Percentiles rank a stretch among this genome's conserved stretches.
These are phyloP conservation scores for Dynastes hyllus DNA, from an alignment of 2,888 invertebrate species.

Conservation along the genomic window DNA sequence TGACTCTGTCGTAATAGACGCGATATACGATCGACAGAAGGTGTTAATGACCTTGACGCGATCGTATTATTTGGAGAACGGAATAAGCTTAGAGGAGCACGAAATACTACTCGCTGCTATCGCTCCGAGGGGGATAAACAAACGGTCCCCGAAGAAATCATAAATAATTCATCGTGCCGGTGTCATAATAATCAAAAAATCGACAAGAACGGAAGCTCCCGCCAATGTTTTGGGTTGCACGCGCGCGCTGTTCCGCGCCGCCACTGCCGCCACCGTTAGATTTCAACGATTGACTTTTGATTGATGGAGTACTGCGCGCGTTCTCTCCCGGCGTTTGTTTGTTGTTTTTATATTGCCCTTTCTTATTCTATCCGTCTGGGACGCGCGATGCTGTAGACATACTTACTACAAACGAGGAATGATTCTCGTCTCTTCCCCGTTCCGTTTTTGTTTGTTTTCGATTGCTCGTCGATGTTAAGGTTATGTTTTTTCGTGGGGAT, in stretches of 20 bases:
- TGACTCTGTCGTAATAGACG: slow-evolving; percentile 8
- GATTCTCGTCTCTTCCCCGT: not conserved
- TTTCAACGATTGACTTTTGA: slow-evolving; percentile 34
- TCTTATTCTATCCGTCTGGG: too few species aligned
- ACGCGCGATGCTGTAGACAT: not conserved
- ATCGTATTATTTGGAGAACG: slow-evolving; percentile 19
- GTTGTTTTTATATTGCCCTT: not conserved
- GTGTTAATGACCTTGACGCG: slow-evolving; percentile 34
- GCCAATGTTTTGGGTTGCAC: slow-evolving; percentile 12
- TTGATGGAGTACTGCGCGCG: slow-evolving; percentile 11
- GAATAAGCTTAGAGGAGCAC: not conserved
- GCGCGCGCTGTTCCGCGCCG: not conserved
- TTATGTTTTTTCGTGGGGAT: not conserved
- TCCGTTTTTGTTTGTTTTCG: not conserved
- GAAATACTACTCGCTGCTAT: not conserved
- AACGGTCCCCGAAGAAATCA: slow-evolving; percentile 41
- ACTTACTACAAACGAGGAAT: not conserved
- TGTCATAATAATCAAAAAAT: slow-evolving; percentile 40
- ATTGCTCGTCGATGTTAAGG: slow-evolving; percentile 6
- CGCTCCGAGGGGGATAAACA: slow-evolving; percentile 15
- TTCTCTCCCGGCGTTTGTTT: not conserved
- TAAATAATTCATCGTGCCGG: slow-evolving; percentile 40
- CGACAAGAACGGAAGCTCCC: slow-evolving; percentile 34
- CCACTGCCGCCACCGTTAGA: not conserved
- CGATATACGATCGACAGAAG: not conserved